Evolutionary conservation across 2,888 invertebrate species (phyloP).

Genomic region (Zonitis immaculata): DNA sequence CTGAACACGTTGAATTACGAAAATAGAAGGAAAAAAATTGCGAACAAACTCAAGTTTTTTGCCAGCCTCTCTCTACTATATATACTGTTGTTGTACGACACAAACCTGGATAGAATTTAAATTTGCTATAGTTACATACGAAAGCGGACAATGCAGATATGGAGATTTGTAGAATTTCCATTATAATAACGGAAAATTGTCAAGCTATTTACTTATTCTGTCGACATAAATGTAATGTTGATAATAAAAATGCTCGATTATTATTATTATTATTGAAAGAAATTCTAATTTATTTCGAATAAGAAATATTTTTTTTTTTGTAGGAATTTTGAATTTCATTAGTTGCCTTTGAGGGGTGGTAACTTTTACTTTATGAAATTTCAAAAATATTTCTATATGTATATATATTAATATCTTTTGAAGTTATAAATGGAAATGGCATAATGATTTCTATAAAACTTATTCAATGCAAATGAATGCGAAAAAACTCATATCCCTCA

Average conservation of each 20-base stretch:
- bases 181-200: constrained; percentile 16
- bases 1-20: constrained; percentile 28
- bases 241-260: neutral
- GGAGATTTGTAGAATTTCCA: constrained; percentile 18
- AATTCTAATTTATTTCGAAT: too few relatives aligned
- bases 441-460: too few relatives aligned
- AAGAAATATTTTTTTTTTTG: too few relatives aligned
- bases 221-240: neutral
- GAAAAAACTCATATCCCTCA: too few relatives aligned
- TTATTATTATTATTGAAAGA: too few relatives aligned
- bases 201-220: constrained; percentile 14
- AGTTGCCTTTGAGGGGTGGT: too few relatives aligned
- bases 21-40: too few relatives aligned
- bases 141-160: constrained; percentile 20
- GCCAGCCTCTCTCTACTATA: constrained; percentile 17
- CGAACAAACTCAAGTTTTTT: constrained; percentile 25
- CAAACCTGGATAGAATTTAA: constrained; percentile 27
- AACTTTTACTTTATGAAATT: too few relatives aligned
- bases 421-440: neutral
- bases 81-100: constrained; percentile 22
- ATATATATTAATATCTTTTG: neutral
- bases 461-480: too few relatives aligned
- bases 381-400: too few relatives aligned
- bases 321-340: too few relatives aligned
- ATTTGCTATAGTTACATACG: constrained; percentile 13